phyloP scores from a whole-genome alignment of 2,888 invertebrate species.

The Patella ulyssiponensis region DNA sequence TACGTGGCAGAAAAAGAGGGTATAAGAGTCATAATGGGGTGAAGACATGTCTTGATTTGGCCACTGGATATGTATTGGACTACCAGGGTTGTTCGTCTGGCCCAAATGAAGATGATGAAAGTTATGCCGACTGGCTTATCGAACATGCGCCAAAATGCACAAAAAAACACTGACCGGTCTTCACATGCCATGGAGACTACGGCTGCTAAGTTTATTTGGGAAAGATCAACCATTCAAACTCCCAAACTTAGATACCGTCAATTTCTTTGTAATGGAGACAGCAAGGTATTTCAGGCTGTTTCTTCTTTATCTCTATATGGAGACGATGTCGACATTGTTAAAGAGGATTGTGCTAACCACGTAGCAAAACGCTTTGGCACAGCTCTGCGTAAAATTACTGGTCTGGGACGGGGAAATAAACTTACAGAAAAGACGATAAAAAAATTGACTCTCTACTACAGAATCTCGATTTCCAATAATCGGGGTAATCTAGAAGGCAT shows the following conservation, averaged over 20 bases:
- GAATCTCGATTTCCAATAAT: background rate
- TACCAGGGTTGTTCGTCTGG: background rate
- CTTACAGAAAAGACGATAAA: background rate
- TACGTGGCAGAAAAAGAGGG: background rate
- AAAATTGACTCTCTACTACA: background rate
- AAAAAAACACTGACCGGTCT: background rate
- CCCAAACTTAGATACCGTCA: background rate
- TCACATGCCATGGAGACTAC: background rate
- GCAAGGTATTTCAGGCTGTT: background rate
- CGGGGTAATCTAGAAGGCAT: background rate
- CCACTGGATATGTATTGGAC: background rate
- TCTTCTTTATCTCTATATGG: background rate
- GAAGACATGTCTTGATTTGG: background rate
- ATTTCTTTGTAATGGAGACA: background rate
- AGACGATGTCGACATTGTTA: background rate
- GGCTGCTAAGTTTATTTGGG: background rate
- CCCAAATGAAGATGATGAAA: background rate
- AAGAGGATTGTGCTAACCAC: background rate
- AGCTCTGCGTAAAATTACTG: background rate
- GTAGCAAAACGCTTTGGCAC: background rate
- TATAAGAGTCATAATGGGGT: background rate
- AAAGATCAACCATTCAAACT: background rate
- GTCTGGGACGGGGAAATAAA: background rate
- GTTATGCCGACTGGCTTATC: background rate
- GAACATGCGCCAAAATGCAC: background rate